Conservation (phyloP, 2,888 invertebrate species). For the Geotrupes spiniger region DNA sequence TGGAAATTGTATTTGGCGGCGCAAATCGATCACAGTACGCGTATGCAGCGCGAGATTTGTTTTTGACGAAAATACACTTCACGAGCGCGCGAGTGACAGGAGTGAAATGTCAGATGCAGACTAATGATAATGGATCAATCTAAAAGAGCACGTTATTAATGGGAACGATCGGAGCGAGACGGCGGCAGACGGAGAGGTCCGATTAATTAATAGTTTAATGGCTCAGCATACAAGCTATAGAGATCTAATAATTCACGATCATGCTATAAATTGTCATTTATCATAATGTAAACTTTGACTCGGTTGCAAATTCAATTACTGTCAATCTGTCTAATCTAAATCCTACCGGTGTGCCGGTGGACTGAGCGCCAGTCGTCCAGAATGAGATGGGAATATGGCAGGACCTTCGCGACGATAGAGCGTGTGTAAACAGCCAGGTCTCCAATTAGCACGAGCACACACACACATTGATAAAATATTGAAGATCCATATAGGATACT, state of each 20-base stretch:
- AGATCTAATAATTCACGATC: slow-evolving; percentile 48
- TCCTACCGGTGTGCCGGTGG: slow-evolving; percentile 25
- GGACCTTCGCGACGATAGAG: slow-evolving; percentile 22
- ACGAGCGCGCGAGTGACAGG: slow-evolving; percentile 2
- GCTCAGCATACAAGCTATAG: slow-evolving; percentile 41
- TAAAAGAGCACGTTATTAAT: slow-evolving; percentile 25
- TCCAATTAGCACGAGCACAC: slow-evolving; percentile 2
- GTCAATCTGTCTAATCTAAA: slow-evolving; percentile 39
- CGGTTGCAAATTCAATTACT: slow-evolving; percentile 49
- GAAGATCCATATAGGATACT: too few relatives aligned
- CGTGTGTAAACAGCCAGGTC: slow-evolving; percentile 18
- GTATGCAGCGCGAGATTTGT: neutral
- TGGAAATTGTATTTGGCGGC: too few relatives aligned
- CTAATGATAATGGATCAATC: slow-evolving; percentile 40
- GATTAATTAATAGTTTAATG: slow-evolving; percentile 47
- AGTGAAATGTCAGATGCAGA: slow-evolving; percentile 31
- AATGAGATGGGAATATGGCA: slow-evolving; percentile 6
- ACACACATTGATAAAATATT: too few relatives aligned
- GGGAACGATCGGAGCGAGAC: slow-evolving; percentile 4
- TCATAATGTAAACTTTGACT: slow-evolving; percentile 49
- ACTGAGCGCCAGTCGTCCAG: slow-evolving; percentile 21
- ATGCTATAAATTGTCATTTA: slow-evolving; percentile 48
- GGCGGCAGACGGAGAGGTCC: slow-evolving; percentile 23
- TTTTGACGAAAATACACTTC: slow-evolving; percentile 1
- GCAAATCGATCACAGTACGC: neutral